phyloP scores from a whole-genome alignment of 2,113 vertebrate species.

The Callipepla squamata region DNA sequence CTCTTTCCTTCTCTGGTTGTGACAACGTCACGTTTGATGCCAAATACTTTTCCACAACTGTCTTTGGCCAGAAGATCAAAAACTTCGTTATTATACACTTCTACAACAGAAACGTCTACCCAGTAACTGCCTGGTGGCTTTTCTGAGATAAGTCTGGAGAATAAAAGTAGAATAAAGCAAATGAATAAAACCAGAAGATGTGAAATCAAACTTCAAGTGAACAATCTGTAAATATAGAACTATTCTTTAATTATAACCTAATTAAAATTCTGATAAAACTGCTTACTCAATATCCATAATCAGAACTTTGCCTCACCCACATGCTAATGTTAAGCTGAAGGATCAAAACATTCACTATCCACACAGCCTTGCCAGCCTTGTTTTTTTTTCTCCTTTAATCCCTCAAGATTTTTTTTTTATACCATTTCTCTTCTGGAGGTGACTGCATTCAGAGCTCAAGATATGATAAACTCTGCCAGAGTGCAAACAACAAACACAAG shows the following conservation, averaged over 20 bases:
- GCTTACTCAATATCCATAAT: not conserved
- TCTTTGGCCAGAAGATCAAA: slow-evolving; percentile 87
- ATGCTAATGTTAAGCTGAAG: not conserved
- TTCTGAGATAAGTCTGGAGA: slow-evolving; percentile 83
- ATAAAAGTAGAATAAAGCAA: not conserved
- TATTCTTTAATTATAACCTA: not conserved
- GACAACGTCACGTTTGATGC: slow-evolving; percentile 75
- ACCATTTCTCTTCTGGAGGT: not conserved
- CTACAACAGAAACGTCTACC: slow-evolving; percentile 84
- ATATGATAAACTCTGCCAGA: not conserved
- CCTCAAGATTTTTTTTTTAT: not conserved
- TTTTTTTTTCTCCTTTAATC: not conserved
- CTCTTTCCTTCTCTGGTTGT: slow-evolving; percentile 78
- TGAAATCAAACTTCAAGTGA: slow-evolving; percentile 7
- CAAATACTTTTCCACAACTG: slow-evolving; percentile 31
- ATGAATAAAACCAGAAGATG: not conserved
- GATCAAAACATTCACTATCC: slow-evolving; percentile 13
- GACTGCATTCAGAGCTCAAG: not conserved
- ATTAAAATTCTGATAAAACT: not conserved
- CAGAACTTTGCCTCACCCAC: not conserved
- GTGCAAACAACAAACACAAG: not conserved
- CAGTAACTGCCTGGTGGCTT: slow-evolving; percentile 73
- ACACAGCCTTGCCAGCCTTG: not conserved
- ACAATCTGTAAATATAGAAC: not conserved
- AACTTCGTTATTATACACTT: slow-evolving; percentile 88